Conservation (phyloP, 2,113 vertebrate species). For the Tretioscincus oriximinensis region DNA sequence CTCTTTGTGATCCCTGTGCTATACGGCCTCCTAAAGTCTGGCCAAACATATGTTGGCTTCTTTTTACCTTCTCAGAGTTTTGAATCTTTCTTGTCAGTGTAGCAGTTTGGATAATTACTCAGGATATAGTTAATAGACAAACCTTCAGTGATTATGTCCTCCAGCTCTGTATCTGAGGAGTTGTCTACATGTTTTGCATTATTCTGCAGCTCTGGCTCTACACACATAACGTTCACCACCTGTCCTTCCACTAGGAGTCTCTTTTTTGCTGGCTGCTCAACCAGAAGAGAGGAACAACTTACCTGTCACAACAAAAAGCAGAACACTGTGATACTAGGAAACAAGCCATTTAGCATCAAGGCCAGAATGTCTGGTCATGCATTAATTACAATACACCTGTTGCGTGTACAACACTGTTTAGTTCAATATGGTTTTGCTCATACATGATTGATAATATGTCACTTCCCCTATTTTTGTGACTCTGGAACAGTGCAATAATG, state of each 20-base stretch:
- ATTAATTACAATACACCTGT: not conserved
- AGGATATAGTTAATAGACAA: slow-evolving; percentile 50
- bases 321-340: slow-evolving; percentile 36
- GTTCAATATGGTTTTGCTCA: too few relatives aligned
- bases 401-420: too few relatives aligned
- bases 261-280: slow-evolving; percentile 83
- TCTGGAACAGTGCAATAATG: too few relatives aligned
- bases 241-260: slow-evolving; percentile 79
- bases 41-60: too few relatives aligned
- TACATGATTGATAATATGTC: too few relatives aligned
- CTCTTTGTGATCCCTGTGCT: too few relatives aligned
- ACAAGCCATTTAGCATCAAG: not conserved
- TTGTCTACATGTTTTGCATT: slow-evolving; percentile 84
- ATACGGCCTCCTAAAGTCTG: too few relatives aligned
- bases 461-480: too few relatives aligned
- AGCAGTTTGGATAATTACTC: not conserved
- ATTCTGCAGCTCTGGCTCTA: slow-evolving; percentile 78
- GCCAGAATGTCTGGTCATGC: not conserved
- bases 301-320: slow-evolving; percentile 72
- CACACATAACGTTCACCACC: slow-evolving; percentile 77
- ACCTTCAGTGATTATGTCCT: slow-evolving; percentile 85
- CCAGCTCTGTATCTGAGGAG: slow-evolving; percentile 87
- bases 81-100: not conserved
- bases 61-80: not conserved
- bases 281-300: slow-evolving; percentile 79